Conservation (phyloP, 2,113 vertebrate genomes). For the Cyanocitta stelleri region DNA sequence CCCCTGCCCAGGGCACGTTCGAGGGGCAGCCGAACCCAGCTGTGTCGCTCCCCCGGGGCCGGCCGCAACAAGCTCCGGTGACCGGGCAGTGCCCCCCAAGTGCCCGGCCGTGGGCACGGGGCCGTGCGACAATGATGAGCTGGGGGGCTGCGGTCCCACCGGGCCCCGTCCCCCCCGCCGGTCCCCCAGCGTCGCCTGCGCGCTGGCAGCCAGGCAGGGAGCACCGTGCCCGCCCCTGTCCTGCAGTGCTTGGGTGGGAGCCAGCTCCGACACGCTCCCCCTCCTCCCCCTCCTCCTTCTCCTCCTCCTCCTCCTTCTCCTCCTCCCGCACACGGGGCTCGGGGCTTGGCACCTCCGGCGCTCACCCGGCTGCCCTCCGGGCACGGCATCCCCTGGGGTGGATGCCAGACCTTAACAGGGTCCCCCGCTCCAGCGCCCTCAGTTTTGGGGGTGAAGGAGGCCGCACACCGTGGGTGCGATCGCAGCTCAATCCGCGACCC, state of each 20-base stretch:
- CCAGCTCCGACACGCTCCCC: slow-evolving; percentile 38
- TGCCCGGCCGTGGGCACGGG: not conserved
- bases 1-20: not conserved
- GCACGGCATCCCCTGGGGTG: not conserved
- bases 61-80: not conserved
- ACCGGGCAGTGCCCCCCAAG: not conserved
- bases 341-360: not conserved
- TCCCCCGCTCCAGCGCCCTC: not conserved
- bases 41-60: not conserved
- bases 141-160: slow-evolving; percentile 21
- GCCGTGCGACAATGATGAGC: not conserved
- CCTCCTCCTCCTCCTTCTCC: not conserved
- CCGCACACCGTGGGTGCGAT: not conserved
- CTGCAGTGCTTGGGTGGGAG: slow-evolving; percentile 57
- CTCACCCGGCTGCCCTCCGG: not conserved
- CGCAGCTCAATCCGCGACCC: rapidly evolving
- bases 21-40: not conserved
- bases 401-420: not conserved
- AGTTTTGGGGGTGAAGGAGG: not conserved
- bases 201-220: slow-evolving; percentile 47
- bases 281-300: not conserved
- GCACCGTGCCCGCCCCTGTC: slow-evolving; percentile 58
- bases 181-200: slow-evolving; percentile 52
- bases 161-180: not conserved
- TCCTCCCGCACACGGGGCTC: not conserved